Evolutionary conservation across 2,797 vertebrate species (phyloP).

Genomic region (Rhadinocentrus ornatus): DNA sequence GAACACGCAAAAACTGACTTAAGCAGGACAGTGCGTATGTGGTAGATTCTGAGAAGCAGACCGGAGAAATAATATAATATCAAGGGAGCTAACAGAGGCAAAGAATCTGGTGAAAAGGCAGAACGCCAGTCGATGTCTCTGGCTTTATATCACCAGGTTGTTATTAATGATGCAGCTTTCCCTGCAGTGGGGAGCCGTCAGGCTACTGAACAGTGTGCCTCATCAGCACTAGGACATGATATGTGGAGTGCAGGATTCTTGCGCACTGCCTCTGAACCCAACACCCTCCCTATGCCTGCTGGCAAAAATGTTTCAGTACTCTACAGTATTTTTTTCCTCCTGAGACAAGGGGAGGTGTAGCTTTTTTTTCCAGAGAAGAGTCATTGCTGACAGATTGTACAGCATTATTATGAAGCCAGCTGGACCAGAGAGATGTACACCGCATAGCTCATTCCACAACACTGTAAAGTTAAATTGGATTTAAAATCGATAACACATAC

Average conservation of each 20-base stretch:
- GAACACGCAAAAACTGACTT: slow-evolving; percentile 11
- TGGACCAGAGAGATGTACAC: slow-evolving; percentile 40
- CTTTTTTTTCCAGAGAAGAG: slow-evolving; percentile 17
- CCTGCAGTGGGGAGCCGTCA: slow-evolving; percentile 70
- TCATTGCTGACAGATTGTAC: slow-evolving; percentile 52
- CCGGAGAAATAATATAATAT: slow-evolving; percentile 40
- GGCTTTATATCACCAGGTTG: slow-evolving; percentile 66
- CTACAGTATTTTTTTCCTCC: slow-evolving; percentile 27
- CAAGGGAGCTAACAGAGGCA: slow-evolving; percentile 41
- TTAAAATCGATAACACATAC: slow-evolving; percentile 21
- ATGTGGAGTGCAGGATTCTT: slow-evolving; percentile 59
- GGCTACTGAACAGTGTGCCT: slow-evolving; percentile 56
- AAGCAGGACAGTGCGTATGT: slow-evolving; percentile 19
- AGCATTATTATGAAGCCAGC: slow-evolving; percentile 44
- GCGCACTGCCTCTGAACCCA: slow-evolving; percentile 35
- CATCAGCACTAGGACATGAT: slow-evolving; percentile 72
- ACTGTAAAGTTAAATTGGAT: slow-evolving; percentile 28
- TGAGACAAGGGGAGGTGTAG: slow-evolving; percentile 15
- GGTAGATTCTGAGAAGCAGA: slow-evolving; percentile 24
- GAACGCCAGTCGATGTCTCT: slow-evolving; percentile 64
- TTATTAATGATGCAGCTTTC: slow-evolving; percentile 77
- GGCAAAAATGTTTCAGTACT: slow-evolving; percentile 29
- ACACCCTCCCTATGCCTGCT: slow-evolving; percentile 7
- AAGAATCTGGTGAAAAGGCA: slow-evolving; percentile 54
- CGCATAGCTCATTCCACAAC: slow-evolving; percentile 21